Base-by-base conservation (phyloP, 2,113 vertebrate species). In the Stegostoma tigrinum region DNA sequence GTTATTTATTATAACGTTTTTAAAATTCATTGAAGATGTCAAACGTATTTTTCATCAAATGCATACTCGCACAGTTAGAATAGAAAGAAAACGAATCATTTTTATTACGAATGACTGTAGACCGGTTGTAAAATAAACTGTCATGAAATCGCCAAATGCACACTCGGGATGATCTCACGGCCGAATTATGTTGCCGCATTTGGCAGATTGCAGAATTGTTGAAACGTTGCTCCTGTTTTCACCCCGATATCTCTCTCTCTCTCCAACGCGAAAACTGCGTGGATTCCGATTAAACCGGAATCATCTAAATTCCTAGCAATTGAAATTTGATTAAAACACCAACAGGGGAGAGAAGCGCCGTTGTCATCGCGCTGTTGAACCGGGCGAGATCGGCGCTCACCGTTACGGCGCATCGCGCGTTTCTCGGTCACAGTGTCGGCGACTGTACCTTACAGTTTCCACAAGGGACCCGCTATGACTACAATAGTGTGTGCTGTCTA, bases 1-100 rank as follows among this genome's bases (percentile, higher is more conserved):
- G 42, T 95, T 95, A 95, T 95, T 95, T 95, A 95, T 95, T 95
- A 72, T 52, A 95, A 95, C 52, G 34, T 72, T 95, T 75, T 42
- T 12, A 12, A 42, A 85, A 52, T 72, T 42, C 21, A 72, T 66
- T 93, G 66, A 93, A 66, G 34, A 66, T 66, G 64, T 64, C 89
- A 17, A 64, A n/a, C 52, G 86, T 17, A n/a, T 89, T 52, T 30
- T 52, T 30, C 23, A 27, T 89, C 10, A 42, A 94, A 94, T 38
- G 64, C 91, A 94, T 23, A 94, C 34, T 52, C 48, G 66, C 38
- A 94, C 66, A 95, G 68, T 75, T 48, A 72, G 30, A 95, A 34
- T 34, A 38, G 12, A 95, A 52, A 61, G 64, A 12, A 52, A 19
- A 23, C 45, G 55, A 61, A 8, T 61, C 3, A 24, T 61, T 90